These are phyloP conservation scores for Latheticus oryzae DNA, from an alignment of 2,888 invertebrate species.

Conservation along the genomic window DNA sequence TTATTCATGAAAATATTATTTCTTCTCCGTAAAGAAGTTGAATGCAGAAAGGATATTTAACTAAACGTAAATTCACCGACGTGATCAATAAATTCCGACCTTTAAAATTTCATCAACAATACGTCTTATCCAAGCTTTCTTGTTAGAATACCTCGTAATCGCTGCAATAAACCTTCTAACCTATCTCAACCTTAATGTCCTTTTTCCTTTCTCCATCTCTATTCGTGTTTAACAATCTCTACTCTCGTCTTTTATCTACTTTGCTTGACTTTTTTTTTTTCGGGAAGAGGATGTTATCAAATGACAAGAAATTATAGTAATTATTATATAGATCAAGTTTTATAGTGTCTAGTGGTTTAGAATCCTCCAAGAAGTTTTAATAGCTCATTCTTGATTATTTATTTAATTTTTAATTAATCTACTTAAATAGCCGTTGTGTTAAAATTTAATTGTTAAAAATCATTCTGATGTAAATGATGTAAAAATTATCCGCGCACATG, in stretches of 20 bases:
- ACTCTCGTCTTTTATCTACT: slow-evolving; percentile 20
- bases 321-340: no score
- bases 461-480: no score
- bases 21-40: neutral
- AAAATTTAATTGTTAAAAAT: no score
- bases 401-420: no score
- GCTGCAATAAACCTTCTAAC: slow-evolving; percentile 29
- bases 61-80: neutral
- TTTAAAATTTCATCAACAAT: slow-evolving; percentile 29
- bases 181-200: slow-evolving; percentile 30
- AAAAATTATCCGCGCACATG: no score
- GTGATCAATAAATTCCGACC: slow-evolving; percentile 19
- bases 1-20: slow-evolving; percentile 10
- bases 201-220: slow-evolving; percentile 20
- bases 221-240: slow-evolving; percentile 26
- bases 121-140: slow-evolving; percentile 23
- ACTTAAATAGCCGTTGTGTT: no score
- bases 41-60: slow-evolving; percentile 3
- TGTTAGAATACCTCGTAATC: slow-evolving; percentile 28
- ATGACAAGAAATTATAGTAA: no score
- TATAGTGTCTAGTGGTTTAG: no score
- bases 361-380: neutral
- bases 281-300: slow-evolving; percentile 20
- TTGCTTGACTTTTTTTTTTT: slow-evolving; percentile 15
- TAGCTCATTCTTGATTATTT: no score